Evolutionary conservation across 2,113 vertebrate species (phyloP).

Genomic region (Zonotrichia leucophrys): DNA sequence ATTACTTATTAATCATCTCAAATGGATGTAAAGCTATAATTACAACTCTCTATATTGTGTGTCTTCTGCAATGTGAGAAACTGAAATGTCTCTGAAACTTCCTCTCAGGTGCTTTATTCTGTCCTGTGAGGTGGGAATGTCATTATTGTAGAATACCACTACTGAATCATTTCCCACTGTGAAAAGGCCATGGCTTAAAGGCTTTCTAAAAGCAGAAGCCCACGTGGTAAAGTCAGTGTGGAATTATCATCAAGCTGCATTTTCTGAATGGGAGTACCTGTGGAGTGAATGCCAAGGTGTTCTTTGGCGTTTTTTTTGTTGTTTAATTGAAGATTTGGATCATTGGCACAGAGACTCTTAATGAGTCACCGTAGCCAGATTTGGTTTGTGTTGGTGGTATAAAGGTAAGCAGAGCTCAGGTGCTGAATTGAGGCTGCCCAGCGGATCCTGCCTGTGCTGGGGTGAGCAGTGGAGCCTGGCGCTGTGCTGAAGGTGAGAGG

Average conservation of each 20-base stretch:
- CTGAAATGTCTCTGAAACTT: neutral
- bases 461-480: neutral
- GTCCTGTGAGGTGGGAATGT: neutral
- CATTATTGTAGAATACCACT: neutral
- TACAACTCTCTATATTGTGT: rapidly evolving
- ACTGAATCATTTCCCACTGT: neutral
- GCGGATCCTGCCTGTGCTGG: neutral
- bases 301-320: neutral
- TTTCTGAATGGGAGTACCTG: rapidly evolving
- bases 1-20: neutral
- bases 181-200: neutral
- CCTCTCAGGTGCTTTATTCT: neutral
- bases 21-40: neutral
- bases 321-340: neutral
- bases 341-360: neutral
- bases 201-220: neutral
- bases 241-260: neutral
- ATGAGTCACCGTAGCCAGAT: neutral
- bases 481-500: neutral
- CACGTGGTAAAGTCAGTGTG: neutral
- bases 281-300: neutral
- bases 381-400: neutral
- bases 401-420: neutral
- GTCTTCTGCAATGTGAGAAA: neutral
- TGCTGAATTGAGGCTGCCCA: neutral